Evolutionary conservation across 2,888 invertebrate species (phyloP).

Genomic region (Physocephala rufipes): DNA sequence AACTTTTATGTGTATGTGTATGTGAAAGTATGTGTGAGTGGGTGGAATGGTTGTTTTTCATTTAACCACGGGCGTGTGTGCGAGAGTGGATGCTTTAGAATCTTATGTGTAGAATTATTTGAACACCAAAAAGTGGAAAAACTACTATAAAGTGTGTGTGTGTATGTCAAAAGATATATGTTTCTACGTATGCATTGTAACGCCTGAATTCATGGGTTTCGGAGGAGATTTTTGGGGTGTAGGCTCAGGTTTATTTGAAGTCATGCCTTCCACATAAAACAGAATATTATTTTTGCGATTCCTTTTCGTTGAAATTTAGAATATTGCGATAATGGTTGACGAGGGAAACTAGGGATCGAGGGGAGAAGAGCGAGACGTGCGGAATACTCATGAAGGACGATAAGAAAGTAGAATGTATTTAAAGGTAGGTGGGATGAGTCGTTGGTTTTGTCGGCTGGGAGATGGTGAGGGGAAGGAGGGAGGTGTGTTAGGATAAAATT

Average conservation of each 20-base stretch:
- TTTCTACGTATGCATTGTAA: too few relatives aligned
- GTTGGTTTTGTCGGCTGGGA: too few relatives aligned
- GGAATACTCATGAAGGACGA: not conserved
- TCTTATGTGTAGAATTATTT: too few relatives aligned
- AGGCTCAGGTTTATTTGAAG: slow-evolving; percentile 38
- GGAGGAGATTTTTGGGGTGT: slow-evolving; percentile 51
- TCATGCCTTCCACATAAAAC: slow-evolving; percentile 38
- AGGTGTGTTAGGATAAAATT: not conserved
- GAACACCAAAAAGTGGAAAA: not conserved
- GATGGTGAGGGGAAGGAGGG: not conserved
- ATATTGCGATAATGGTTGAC: slow-evolving; percentile 14
- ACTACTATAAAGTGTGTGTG: slow-evolving; percentile 25
- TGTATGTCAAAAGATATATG: slow-evolving; percentile 16
- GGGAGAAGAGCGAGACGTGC: not conserved
- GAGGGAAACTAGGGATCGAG: too few relatives aligned
- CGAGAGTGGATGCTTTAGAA: slow-evolving; percentile 35
- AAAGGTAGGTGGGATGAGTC: not conserved
- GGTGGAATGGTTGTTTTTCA: not conserved
- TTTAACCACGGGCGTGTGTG: slow-evolving; percentile 28
- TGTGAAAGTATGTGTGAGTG: slow-evolving; percentile 38
- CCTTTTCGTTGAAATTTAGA: slow-evolving; percentile 38
- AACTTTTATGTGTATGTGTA: slow-evolving; percentile 43
- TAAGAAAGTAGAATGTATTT: not conserved
- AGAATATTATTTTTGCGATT: not conserved
- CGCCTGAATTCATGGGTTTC: slow-evolving; percentile 40